phyloP scores from a whole-genome alignment of 1,140 invertebrate genomes.

The Drosophila fuyamai region DNA sequence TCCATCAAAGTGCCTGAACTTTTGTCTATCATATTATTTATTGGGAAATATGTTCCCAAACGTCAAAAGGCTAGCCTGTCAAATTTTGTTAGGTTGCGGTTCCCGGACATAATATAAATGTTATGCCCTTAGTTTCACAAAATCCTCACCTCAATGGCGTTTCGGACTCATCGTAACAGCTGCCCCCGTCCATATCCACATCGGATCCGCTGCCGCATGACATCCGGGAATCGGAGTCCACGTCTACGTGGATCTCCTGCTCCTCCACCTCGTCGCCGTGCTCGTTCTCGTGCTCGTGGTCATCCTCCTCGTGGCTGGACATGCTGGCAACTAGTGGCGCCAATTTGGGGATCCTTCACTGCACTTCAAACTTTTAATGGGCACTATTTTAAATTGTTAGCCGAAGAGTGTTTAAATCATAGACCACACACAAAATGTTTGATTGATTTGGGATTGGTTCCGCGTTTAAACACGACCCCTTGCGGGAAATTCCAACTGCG shows the following conservation, averaged over 20 bases:
- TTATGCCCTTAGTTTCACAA: neutral
- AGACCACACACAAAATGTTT: constrained; percentile 48
- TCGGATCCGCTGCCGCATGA: constrained; percentile 86
- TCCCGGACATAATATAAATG: too few relatives aligned
- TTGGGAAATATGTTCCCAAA: too few relatives aligned
- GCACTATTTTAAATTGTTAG: constrained; percentile 11
- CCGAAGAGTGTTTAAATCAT: neutral
- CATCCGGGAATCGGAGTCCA: constrained; percentile 87
- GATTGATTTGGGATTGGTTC: constrained; percentile 41
- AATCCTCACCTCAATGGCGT: constrained; percentile 77
- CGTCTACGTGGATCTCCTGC: constrained; percentile 87
- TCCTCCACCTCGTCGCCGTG: constrained; percentile 86
- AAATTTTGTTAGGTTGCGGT: too few relatives aligned
- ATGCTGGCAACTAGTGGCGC: constrained; percentile 72
- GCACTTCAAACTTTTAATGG: constrained; percentile 6
- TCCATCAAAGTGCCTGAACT: too few relatives aligned
- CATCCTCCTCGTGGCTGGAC: constrained; percentile 84
- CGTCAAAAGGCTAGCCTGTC: too few relatives aligned
- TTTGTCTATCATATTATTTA: too few relatives aligned
- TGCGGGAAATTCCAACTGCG: constrained; percentile 29
- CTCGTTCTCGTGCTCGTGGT: constrained; percentile 74
- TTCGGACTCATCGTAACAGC: constrained; percentile 84
- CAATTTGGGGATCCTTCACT: constrained; percentile 53
- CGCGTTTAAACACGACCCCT: constrained; percentile 50
- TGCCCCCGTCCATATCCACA: constrained; percentile 84